Evolutionary conservation across 2,113 vertebrate species (phyloP), one percentile per base, ranked within the genome.

Genomic region (Mellivora capensis): DNA sequence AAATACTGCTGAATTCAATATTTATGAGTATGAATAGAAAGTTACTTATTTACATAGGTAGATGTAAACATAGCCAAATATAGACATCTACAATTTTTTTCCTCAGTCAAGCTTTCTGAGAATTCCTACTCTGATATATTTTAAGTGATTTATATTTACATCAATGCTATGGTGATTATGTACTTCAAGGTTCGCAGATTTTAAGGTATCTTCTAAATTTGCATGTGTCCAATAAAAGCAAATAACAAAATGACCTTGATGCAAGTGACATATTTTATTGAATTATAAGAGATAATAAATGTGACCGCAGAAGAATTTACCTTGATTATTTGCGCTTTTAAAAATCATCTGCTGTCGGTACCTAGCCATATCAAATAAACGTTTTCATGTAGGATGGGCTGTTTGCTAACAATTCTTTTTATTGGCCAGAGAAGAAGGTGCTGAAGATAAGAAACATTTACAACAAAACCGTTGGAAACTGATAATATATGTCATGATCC

Each of bases 131-230:
- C 98, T 98, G 96, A 97, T 97, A 94, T 98, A 96, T 98, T 98
- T 98, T 97, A 98, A 98, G 98, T 95, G 80, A 94, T 57, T 98
- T 97, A 90, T 97, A 98, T 98, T 98, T 98, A 98, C 83, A 98
- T 97, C 98, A 96, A 93, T 97, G 94, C 77, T 94, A 84, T 88
- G 95, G 79, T 98, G 96, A 97, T 97, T 98, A 95, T 96, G 81
- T 84, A 98, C 72, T 98, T 98, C 89, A 95, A 97, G 82, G 44
- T 90, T 96, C 91, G 88, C 62, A 97, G 90, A 98, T 97, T 98
- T 98, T 97, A 98, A 97, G 97, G 90, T 96, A 97, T 86, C 91
- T 97, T 94, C 61, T 76, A 76, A 93, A 57, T 67, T 57, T 90
- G 31, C 23, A 77, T 57, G 7, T 90, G 47, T 94, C 39, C 49